These are phyloP conservation scores for Pomatorhinus ruficollis DNA, from an alignment of 2,113 vertebrate genomes.

Conservation along the genomic window DNA sequence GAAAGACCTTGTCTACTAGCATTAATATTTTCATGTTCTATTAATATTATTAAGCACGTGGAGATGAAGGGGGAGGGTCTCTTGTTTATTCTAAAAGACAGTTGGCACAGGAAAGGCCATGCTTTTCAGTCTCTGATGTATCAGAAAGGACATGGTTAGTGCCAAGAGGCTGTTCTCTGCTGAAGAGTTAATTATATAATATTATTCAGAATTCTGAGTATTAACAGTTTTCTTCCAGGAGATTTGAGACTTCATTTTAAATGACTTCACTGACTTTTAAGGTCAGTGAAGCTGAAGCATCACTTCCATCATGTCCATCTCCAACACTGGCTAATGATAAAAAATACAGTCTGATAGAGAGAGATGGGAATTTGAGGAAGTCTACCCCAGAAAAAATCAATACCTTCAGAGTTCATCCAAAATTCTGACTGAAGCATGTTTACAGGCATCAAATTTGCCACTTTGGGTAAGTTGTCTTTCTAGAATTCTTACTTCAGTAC, in stretches of 20 bases:
- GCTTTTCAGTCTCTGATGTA: constrained; percentile 12
- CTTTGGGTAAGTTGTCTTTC: neutral
- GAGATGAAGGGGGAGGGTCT: constrained; percentile 13
- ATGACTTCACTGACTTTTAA: neutral
- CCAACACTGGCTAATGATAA: neutral
- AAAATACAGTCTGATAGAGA: neutral
- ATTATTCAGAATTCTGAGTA: neutral
- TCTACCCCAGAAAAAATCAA: neutral
- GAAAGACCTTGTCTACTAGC: constrained; percentile 46
- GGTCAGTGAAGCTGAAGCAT: neutral
- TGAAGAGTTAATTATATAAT: constrained; percentile 23
- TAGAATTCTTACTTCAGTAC: neutral
- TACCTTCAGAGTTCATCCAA: neutral
- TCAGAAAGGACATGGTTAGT: neutral
- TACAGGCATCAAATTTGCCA: neutral
- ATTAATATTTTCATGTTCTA: constrained; percentile 35
- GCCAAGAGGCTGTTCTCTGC: neutral
- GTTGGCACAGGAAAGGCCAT: neutral
- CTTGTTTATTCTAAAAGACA: neutral
- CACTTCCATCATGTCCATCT: neutral
- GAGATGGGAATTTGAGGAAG: neutral
- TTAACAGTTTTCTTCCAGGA: neutral
- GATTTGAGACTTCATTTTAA: neutral
- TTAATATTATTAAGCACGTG: constrained; percentile 4
- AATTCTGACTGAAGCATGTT: neutral